Evolutionary conservation across 1,140 invertebrate species (phyloP).

Genomic region (Leptonema lineaticorne): DNA sequence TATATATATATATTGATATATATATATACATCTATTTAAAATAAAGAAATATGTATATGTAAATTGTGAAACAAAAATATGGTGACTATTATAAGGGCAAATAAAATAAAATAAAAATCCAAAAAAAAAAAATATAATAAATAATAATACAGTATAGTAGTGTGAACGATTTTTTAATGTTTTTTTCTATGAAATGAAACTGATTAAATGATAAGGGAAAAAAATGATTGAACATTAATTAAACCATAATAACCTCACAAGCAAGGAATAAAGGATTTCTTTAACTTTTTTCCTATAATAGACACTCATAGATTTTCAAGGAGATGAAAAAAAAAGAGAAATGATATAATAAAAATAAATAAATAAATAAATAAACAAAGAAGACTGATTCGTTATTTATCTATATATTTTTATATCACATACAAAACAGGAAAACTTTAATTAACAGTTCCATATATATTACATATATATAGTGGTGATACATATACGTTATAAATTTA

Average conservation of each 20-base stretch:
- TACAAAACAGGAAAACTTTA: constrained; percentile 32
- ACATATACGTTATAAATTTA: too few relatives aligned
- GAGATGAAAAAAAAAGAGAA: too few relatives aligned
- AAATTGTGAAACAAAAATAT: constrained; percentile 41
- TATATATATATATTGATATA: constrained; percentile 35
- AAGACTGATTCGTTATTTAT: constrained; percentile 43
- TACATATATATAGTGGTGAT: too few relatives aligned
- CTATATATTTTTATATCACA: constrained; percentile 43
- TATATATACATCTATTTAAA: constrained; percentile 35
- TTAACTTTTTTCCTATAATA: constrained; percentile 35
- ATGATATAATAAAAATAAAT: too few relatives aligned
- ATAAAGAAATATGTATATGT: constrained; percentile 34
- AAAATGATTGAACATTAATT: too few relatives aligned
- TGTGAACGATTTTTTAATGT: constrained; percentile 38
- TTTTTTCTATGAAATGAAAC: constrained; percentile 29
- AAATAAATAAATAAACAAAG: too few relatives aligned
- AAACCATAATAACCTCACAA: constrained; percentile 39
- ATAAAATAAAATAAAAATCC: too few relatives aligned
- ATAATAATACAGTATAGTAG: too few relatives aligned
- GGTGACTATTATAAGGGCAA: too few relatives aligned
- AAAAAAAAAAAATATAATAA: constrained; percentile 25
- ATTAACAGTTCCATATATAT: constrained; percentile 35
- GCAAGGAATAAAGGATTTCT: too few relatives aligned
- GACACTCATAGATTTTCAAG: constrained; percentile 42
- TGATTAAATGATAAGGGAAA: too few relatives aligned